Evolutionary conservation across 2,888 invertebrate species (phyloP).

Genomic region (Cylindroiulus punctatus): DNA sequence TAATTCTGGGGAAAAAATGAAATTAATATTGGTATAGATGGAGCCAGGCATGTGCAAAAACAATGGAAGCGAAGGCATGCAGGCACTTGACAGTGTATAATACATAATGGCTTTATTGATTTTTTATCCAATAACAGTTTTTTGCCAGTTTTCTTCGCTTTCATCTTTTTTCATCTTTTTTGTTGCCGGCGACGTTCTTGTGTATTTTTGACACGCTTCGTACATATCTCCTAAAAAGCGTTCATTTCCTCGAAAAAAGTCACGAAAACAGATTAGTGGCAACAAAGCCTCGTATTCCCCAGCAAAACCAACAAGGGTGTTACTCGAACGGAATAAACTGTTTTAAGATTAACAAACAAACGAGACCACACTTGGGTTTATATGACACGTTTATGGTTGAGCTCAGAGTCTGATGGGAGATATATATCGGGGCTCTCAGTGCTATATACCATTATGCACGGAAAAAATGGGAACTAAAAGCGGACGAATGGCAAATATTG

Average conservation of each 20-base stretch:
- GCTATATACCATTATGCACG: background rate
- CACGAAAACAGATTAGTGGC: conserved; percentile 18
- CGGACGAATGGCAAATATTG: background rate
- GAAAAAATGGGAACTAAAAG: background rate
- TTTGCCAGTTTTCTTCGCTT: background rate
- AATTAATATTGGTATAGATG: background rate
- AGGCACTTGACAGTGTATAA: conserved; percentile 4
- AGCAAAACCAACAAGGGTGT: conserved; percentile 18
- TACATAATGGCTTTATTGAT: conserved; percentile 9
- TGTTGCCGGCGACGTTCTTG: background rate
- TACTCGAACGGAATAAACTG: conserved; percentile 18
- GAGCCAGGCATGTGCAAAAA: background rate
- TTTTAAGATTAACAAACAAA: conserved; percentile 18
- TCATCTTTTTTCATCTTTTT: background rate
- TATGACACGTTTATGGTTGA: conserved; percentile 18
- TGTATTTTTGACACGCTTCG: background rate
- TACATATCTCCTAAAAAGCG: conserved; percentile 18
- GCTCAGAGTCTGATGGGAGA: conserved; percentile 18
- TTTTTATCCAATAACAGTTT: conserved; percentile 16
- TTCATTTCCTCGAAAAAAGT: conserved; percentile 10
- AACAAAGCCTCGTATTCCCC: conserved; percentile 9
- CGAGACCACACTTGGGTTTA: background rate
- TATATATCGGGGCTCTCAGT: background rate
- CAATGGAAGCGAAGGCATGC: background rate
- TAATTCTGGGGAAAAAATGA: background rate